These are phyloP conservation scores for Anthoptus insignis DNA, from an alignment of 2,888 invertebrate genomes.

Conservation along the genomic window DNA sequence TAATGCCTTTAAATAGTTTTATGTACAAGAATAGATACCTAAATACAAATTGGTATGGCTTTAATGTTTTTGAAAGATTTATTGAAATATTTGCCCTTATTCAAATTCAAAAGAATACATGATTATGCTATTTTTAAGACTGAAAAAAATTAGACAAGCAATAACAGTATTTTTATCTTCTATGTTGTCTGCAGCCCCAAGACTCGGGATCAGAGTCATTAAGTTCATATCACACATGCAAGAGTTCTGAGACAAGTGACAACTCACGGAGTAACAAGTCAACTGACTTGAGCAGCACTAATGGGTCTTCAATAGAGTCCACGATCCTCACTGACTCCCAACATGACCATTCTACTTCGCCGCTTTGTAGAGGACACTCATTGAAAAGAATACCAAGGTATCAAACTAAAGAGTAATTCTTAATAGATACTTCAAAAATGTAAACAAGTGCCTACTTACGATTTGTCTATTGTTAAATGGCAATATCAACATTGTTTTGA, in stretches of 20 bases:
- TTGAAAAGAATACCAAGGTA: conserved; percentile 82
- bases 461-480: too few relatives aligned
- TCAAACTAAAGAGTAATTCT: too few relatives aligned
- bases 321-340: conserved; percentile 77
- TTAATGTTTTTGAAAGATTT: too few relatives aligned
- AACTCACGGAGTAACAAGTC: conserved; percentile 74
- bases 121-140: neutral
- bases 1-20: too few relatives aligned
- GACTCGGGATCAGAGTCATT: conserved; percentile 75
- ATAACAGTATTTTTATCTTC: neutral
- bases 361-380: conserved; percentile 83
- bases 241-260: conserved; percentile 76
- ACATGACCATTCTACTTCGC: conserved; percentile 86
- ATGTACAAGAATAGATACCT: too few relatives aligned
- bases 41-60: too few relatives aligned
- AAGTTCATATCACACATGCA: conserved; percentile 82
- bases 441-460: too few relatives aligned
- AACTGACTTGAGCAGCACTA: conserved; percentile 80
- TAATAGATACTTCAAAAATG: too few relatives aligned
- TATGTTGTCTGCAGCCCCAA: conserved; percentile 60
- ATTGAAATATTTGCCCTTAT: too few relatives aligned
- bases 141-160: too few relatives aligned
- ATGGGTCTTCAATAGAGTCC: conserved; percentile 76
- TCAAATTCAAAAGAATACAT: too few relatives aligned
- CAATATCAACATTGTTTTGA: too few relatives aligned